These are phyloP conservation scores for Eremobia ochroleuca DNA, from an alignment of 2,888 invertebrate species.

Conservation along the genomic window DNA sequence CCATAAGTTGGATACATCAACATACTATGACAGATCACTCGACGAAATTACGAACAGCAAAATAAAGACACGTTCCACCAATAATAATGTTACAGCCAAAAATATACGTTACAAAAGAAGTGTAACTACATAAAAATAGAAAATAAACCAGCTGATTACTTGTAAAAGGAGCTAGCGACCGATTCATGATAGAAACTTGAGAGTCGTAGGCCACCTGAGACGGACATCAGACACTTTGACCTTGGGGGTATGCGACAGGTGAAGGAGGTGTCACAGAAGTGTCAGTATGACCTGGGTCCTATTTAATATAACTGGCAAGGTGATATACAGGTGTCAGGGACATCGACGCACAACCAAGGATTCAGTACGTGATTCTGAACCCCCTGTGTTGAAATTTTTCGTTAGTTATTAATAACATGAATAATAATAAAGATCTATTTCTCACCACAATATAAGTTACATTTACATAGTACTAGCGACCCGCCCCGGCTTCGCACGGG, in stretches of 20 bases:
- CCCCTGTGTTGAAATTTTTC: too few relatives aligned
- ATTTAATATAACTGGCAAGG: neutral
- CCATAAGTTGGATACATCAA: neutral
- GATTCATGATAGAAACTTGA: neutral
- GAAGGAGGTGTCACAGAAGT: slow-evolving; percentile 26
- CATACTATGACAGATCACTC: neutral
- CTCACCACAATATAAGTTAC: too few relatives aligned
- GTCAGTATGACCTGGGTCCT: neutral
- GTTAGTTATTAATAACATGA: too few relatives aligned
- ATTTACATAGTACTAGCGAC: too few relatives aligned
- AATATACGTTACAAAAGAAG: slow-evolving; percentile 2
- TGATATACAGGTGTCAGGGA: too few relatives aligned
- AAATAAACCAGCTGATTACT: slow-evolving; percentile 33
- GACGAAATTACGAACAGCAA: neutral
- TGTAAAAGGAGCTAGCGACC: slow-evolving; percentile 32
- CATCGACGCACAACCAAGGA: too few relatives aligned
- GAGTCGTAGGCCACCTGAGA: slow-evolving; percentile 29
- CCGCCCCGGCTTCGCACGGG: too few relatives aligned
- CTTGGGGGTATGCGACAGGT: slow-evolving; percentile 25
- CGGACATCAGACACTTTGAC: slow-evolving; percentile 52
- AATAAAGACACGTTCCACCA: neutral
- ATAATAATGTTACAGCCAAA: slow-evolving; percentile 15
- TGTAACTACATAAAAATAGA: neutral
- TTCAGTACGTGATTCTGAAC: too few relatives aligned
- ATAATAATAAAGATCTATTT: too few relatives aligned